Percentiles rank a stretch among this genome's conserved stretches.
Evolutionary conservation across 2,113 vertebrate species (phyloP).

Genomic region (human (Homo sapiens)): DNA sequence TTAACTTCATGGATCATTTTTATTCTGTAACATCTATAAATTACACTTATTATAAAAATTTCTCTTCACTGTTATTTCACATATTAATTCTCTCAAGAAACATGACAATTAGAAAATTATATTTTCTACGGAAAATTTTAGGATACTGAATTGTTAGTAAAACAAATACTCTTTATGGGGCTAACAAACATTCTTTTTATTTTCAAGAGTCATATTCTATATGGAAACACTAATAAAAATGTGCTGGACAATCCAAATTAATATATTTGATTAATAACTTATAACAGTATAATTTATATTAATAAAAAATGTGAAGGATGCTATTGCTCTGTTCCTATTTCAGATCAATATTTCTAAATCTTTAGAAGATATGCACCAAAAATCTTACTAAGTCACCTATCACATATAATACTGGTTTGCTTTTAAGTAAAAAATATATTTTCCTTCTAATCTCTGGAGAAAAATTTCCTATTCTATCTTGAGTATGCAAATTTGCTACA

Average conservation of each 20-base stretch:
- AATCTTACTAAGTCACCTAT: neutral
- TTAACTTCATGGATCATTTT: neutral
- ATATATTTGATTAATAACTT: neutral
- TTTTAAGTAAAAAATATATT: neutral
- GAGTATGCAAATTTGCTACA: neutral
- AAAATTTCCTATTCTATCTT: neutral
- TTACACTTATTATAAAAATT: neutral
- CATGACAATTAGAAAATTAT: neutral
- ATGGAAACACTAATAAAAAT: neutral
- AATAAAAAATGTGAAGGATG: neutral
- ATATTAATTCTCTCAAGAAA: conserved; percentile 19
- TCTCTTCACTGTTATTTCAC: neutral
- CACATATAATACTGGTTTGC: neutral
- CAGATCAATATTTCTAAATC: neutral
- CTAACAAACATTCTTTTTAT: neutral
- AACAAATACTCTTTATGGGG: neutral
- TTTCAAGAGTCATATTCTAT: conserved; percentile 4
- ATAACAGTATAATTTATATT: neutral
- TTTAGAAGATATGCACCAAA: neutral
- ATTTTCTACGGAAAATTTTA: neutral
- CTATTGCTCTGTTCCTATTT: neutral
- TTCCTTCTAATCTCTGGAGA: neutral
- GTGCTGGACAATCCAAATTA: neutral
- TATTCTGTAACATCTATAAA: neutral
- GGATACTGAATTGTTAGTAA: neutral